phyloP scores from a whole-genome alignment of 2,888 invertebrate species.

The Camponotus fellah region DNA sequence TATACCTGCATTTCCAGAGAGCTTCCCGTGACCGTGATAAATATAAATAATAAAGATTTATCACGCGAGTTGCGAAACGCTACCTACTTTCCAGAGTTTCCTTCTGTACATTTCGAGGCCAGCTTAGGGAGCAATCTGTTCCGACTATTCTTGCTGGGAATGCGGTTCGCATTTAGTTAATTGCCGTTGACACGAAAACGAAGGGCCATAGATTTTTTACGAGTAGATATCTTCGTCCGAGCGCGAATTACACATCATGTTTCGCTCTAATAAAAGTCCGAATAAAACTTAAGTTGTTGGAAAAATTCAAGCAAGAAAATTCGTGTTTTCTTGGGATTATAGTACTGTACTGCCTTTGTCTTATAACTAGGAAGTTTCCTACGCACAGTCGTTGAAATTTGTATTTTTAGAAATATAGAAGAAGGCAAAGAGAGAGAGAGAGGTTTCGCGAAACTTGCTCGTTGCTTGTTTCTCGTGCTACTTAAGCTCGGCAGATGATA shows the following conservation, averaged over 20 bases:
- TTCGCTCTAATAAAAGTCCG: background rate
- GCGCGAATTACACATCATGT: background rate
- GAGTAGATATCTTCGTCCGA: too few relatives aligned
- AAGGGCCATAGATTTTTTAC: background rate
- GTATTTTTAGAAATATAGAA: conserved; percentile 43
- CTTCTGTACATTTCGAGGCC: conserved; percentile 1
- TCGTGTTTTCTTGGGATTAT: conserved; percentile 18
- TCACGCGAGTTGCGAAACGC: conserved; percentile 35
- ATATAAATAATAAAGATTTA: conserved; percentile 44
- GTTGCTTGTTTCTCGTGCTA: conserved; percentile 49
- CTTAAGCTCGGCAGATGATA: conserved; percentile 52
- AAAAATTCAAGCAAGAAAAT: background rate
- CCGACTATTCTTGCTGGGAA: background rate
- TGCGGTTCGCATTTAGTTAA: background rate
- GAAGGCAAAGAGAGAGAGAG: background rate
- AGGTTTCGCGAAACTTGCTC: conserved; percentile 39
- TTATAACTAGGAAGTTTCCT: conserved; percentile 21
- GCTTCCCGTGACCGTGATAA: conserved; percentile 6
- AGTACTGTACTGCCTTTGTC: conserved; percentile 17
- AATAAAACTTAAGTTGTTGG: background rate
- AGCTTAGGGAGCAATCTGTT: conserved; percentile 9
- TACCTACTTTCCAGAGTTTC: background rate
- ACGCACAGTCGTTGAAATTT: conserved; percentile 41
- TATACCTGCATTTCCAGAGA: conserved; percentile 37
- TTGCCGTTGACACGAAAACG: conserved; percentile 5